Evolutionary conservation across 2,797 vertebrate species (phyloP).

Genomic region (Columba guinea): DNA sequence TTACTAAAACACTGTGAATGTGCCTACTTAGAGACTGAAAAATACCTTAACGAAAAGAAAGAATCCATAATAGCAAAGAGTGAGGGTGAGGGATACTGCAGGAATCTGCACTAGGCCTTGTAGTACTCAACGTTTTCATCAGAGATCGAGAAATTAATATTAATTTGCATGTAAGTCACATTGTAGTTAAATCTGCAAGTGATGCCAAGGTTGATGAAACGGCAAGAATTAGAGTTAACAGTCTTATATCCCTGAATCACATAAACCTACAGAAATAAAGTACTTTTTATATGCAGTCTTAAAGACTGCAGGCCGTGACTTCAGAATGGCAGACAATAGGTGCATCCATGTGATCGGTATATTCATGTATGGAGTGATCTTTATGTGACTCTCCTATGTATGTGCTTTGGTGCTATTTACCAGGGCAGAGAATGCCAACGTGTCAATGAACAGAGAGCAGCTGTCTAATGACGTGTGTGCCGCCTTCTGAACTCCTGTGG

Average conservation of each 20-base stretch:
- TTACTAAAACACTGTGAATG: not conserved
- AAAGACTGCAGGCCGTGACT: not conserved
- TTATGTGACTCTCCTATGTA: accelerated
- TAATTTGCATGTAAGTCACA: not conserved
- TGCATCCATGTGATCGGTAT: not conserved
- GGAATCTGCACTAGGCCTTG: not conserved
- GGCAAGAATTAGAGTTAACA: not conserved
- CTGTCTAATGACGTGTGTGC: too few relatives aligned
- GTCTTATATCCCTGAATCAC: not conserved
- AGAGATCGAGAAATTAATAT: not conserved
- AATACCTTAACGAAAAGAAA: not conserved
- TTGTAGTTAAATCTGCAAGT: not conserved
- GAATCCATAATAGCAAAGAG: not conserved
- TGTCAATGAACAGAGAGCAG: not conserved
- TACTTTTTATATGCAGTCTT: not conserved
- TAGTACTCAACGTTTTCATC: not conserved
- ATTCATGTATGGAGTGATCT: not conserved
- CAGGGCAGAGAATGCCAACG: accelerated
- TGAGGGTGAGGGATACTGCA: not conserved
- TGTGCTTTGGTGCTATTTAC: not conserved
- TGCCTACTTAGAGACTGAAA: not conserved
- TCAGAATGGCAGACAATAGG: not conserved
- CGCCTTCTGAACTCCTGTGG: not conserved
- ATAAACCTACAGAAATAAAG: not conserved
- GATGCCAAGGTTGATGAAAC: not conserved